These are phyloP conservation scores for Drusus annulatus DNA, from an alignment of 1,140 invertebrate species.

Conservation along the genomic window DNA sequence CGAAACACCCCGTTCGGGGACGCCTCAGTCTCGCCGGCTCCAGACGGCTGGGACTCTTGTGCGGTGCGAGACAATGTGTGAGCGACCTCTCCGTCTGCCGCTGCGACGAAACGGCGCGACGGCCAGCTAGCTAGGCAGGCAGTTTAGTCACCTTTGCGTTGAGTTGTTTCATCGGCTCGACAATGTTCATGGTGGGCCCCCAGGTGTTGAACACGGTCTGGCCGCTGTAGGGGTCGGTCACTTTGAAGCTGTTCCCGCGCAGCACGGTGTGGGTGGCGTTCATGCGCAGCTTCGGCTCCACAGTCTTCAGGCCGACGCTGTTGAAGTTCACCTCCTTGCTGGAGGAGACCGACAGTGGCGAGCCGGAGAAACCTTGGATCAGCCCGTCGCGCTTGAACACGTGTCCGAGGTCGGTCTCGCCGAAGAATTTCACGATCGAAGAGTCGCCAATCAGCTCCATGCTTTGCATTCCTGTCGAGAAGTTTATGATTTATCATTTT, in stretches of 20 bases:
- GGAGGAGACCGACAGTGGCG: slow-evolving; percentile 78
- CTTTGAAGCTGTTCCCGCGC: slow-evolving; percentile 71
- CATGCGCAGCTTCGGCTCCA: background rate
- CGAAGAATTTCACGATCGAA: slow-evolving; percentile 86
- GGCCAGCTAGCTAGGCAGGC: no score
- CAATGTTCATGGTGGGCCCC: slow-evolving; percentile 81
- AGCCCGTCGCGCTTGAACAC: slow-evolving; percentile 76
- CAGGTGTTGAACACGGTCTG: slow-evolving; percentile 82
- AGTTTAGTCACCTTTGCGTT: slow-evolving; percentile 71
- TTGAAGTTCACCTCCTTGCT: slow-evolving; percentile 71
- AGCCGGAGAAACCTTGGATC: slow-evolving; percentile 82
- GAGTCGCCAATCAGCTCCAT: slow-evolving; percentile 87
- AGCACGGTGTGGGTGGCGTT: slow-evolving; percentile 27
- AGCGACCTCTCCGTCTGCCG: no score
- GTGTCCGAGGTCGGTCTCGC: slow-evolving; percentile 82
- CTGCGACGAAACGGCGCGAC: no score
- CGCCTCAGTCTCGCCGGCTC: no score
- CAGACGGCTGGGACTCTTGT: no score
- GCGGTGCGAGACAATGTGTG: no score
- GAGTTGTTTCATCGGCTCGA: slow-evolving; percentile 78
- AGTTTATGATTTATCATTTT: no score
- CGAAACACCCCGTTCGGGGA: no score
- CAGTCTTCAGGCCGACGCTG: background rate
- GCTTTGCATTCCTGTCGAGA: slow-evolving; percentile 80
- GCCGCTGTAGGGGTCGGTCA: slow-evolving; percentile 77